Percentiles rank a stretch among this genome's conserved stretches.
Evolutionary conservation across 2,888 invertebrate species (phyloP).

Genomic region (Ophioninae sp.): DNA sequence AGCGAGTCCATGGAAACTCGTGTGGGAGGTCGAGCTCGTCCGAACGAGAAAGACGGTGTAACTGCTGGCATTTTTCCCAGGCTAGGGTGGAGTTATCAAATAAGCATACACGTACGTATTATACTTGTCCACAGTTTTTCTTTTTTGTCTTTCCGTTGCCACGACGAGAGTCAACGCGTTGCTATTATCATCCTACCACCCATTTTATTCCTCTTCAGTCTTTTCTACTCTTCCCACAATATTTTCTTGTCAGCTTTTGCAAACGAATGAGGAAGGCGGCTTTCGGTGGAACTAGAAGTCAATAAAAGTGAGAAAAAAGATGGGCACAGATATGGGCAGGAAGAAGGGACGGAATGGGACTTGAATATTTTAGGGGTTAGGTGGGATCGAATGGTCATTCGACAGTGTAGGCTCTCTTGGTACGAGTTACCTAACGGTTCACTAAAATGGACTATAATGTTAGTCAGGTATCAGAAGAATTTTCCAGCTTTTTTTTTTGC

Average conservation of each 20-base stretch:
- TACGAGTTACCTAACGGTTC: neutral
- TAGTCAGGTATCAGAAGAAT: neutral
- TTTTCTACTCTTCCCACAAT: slow-evolving; percentile 21
- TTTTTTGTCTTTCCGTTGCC: slow-evolving; percentile 57
- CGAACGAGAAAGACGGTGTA: slow-evolving; percentile 42
- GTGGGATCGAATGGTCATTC: slow-evolving; percentile 46
- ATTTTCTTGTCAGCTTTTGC: slow-evolving; percentile 52
- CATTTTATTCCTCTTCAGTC: slow-evolving; percentile 36
- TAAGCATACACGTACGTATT: neutral
- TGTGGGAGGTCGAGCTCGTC: slow-evolving; percentile 14
- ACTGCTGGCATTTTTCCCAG: slow-evolving; percentile 57
- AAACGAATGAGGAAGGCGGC: slow-evolving; percentile 74
- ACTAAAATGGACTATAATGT: slow-evolving; percentile 8
- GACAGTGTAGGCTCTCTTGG: no score
- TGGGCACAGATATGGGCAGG: slow-evolving; percentile 28
- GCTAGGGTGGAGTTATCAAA: slow-evolving; percentile 19
- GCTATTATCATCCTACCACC: slow-evolving; percentile 8
- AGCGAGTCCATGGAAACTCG: slow-evolving; percentile 56
- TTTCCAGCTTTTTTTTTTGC: no score
- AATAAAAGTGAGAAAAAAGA: slow-evolving; percentile 42
- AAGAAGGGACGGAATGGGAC: slow-evolving; percentile 53
- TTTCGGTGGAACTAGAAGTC: slow-evolving; percentile 42
- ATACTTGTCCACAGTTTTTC: slow-evolving; percentile 47
- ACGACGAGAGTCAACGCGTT: slow-evolving; percentile 29
- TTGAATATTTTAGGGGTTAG: slow-evolving; percentile 70